phyloP scores from a whole-genome alignment of 2,797 vertebrate genomes.

The Cetoscarus ocellatus region DNA sequence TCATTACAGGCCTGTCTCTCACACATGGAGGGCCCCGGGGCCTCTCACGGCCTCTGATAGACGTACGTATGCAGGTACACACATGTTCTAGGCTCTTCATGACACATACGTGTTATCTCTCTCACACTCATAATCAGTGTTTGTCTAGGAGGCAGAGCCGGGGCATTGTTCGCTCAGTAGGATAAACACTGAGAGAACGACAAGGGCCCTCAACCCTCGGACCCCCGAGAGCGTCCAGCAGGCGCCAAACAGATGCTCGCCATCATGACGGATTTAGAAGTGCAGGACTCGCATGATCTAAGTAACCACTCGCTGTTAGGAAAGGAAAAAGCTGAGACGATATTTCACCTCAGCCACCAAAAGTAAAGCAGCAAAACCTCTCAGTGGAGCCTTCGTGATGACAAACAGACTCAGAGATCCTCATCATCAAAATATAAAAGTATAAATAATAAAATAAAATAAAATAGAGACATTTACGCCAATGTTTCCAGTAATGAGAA shows the following conservation, averaged over 20 bases:
- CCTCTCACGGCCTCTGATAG: constrained; percentile 32
- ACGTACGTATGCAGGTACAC: constrained; percentile 6
- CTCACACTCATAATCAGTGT: constrained; percentile 61
- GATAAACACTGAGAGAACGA: constrained; percentile 67
- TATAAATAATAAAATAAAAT: no score
- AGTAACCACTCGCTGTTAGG: no score
- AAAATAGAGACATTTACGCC: no score
- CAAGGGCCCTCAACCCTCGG: constrained; percentile 38
- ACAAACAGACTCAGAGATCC: no score
- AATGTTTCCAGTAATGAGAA: no score
- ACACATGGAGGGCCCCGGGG: constrained; percentile 41
- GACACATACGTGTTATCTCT: constrained; percentile 49
- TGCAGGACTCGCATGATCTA: no score
- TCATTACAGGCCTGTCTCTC: constrained; percentile 39
- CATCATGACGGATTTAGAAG: constrained; percentile 1
- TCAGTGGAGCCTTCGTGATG: no score
- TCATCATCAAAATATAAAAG: no score
- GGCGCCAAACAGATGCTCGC: constrained; percentile 30
- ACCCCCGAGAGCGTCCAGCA: constrained; percentile 36
- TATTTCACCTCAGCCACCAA: no score
- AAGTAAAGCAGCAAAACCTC: no score
- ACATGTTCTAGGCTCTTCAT: background rate
- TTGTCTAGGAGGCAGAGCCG: constrained; percentile 45
- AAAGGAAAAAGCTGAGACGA: no score
- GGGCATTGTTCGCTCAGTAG: constrained; percentile 52